These are phyloP conservation scores for Aleiodes testaceus DNA, from an alignment of 2,888 invertebrate genomes.

Conservation along the genomic window DNA sequence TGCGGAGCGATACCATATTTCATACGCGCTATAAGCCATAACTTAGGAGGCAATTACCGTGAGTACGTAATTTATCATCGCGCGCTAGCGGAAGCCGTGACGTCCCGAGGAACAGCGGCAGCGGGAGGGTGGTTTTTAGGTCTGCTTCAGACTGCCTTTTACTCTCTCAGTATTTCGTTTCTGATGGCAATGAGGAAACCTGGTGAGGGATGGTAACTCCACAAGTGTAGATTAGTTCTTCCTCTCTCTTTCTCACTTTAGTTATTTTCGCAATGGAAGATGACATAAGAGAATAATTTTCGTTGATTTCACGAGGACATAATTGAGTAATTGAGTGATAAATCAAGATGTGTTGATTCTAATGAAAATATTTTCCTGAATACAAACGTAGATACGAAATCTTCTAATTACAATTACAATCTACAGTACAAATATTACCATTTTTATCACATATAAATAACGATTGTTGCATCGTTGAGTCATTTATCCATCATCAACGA, in stretches of 20 bases:
- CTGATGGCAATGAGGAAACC: constrained; percentile 39
- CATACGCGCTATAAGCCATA: constrained; percentile 77
- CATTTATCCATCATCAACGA: constrained; percentile 14
- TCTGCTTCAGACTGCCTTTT: constrained; percentile 38
- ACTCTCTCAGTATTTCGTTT: constrained; percentile 21
- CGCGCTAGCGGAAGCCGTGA: constrained; percentile 56
- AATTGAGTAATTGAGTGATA: too few species aligned
- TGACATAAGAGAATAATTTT: too few species aligned
- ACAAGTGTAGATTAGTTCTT: constrained; percentile 41
- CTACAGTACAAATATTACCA: background rate
- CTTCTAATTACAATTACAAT: background rate
- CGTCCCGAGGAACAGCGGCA: constrained; percentile 52
- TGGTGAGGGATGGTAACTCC: constrained; percentile 35
- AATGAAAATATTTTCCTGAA: too few species aligned
- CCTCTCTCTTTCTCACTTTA: constrained; percentile 23
- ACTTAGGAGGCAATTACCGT: constrained; percentile 78
- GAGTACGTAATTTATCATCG: constrained; percentile 78
- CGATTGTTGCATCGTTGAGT: background rate
- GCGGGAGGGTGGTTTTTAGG: constrained; percentile 41
- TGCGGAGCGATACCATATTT: constrained; percentile 77
- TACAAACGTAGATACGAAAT: background rate
- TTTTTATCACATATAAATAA: constrained; percentile 9
- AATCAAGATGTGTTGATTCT: background rate
- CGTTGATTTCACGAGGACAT: too few species aligned
- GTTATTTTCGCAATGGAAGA: too few species aligned